phyloP scores from a whole-genome alignment of 2,113 vertebrate species.

The Ophiodon elongatus region DNA sequence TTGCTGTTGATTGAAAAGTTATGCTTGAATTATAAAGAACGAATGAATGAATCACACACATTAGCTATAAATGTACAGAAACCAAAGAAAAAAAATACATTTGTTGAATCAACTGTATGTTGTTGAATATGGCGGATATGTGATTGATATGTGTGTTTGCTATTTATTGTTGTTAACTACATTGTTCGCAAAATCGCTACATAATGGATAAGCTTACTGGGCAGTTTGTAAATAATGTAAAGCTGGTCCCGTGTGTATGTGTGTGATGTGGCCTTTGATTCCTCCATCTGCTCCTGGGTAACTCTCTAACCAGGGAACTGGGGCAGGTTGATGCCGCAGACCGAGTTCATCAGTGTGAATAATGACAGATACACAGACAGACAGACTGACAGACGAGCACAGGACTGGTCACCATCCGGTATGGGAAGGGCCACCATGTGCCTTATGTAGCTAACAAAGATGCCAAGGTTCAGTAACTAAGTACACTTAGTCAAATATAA shows the following conservation, averaged over 20 bases:
- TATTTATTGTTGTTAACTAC: background rate
- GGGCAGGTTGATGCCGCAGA: slow-evolving; percentile 47
- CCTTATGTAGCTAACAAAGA: background rate
- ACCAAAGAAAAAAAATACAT: background rate
- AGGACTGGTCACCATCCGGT: slow-evolving; percentile 20
- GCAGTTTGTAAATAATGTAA: slow-evolving; percentile 72
- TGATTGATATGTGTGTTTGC: background rate
- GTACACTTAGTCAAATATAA: background rate
- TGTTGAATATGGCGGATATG: background rate
- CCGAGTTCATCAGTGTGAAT: slow-evolving; percentile 37
- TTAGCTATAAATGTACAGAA: background rate
- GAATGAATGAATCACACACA: background rate
- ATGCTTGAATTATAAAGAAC: background rate
- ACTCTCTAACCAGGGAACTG: slow-evolving; percentile 43
- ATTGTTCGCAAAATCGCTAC: slow-evolving; percentile 11
- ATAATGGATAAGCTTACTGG: slow-evolving; percentile 64
- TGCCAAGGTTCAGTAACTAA: background rate
- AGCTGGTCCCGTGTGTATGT: slow-evolving; percentile 16
- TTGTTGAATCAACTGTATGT: background rate
- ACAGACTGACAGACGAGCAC: slow-evolving; percentile 17
- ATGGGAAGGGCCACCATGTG: background rate
- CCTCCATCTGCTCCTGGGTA: slow-evolving; percentile 69
- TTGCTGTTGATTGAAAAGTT: background rate
- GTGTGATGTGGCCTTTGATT: slow-evolving; percentile 53
- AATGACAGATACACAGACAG: slow-evolving; percentile 32